Percentiles rank a stretch among this genome's conserved stretches.
Evolutionary conservation across 2,888 invertebrate species (phyloP).

Genomic region (Heteropelma amictum): DNA sequence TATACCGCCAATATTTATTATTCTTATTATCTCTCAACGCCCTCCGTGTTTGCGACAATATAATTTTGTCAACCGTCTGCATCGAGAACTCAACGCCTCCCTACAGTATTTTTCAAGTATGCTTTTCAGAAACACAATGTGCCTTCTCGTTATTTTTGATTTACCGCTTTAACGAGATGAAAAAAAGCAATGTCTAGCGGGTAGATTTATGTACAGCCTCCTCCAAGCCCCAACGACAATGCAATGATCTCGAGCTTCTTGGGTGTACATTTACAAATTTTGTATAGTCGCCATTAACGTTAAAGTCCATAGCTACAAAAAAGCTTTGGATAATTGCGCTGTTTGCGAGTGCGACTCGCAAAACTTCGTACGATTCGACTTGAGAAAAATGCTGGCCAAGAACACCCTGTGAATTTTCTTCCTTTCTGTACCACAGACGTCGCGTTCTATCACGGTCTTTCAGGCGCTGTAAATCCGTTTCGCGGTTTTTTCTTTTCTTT

Average conservation of each 20-base stretch:
- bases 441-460: no score
- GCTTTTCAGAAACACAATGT: constrained; percentile 47
- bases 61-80: not conserved
- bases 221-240: not conserved
- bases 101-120: not conserved
- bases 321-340: constrained; percentile 17
- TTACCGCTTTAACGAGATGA: constrained; percentile 67
- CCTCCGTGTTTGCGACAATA: not conserved
- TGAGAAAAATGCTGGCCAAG: no score
- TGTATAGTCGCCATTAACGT: not conserved
- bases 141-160: constrained; percentile 69
- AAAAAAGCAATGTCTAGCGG: constrained; percentile 49
- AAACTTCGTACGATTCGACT: no score
- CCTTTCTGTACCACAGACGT: no score
- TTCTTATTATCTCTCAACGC: not conserved
- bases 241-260: not conserved
- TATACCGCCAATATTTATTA: not conserved
- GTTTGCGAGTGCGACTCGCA: no score
- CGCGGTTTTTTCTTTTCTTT: no score
- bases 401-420: no score
- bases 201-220: not conserved
- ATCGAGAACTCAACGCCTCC: no score
- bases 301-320: not conserved
- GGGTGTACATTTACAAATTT: not conserved
- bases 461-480: no score